Percentiles rank a stretch among this genome's conserved stretches.
Evolutionary conservation across 2,797 vertebrate genomes (phyloP).

Genomic region (Philypnodon macrostomus): DNA sequence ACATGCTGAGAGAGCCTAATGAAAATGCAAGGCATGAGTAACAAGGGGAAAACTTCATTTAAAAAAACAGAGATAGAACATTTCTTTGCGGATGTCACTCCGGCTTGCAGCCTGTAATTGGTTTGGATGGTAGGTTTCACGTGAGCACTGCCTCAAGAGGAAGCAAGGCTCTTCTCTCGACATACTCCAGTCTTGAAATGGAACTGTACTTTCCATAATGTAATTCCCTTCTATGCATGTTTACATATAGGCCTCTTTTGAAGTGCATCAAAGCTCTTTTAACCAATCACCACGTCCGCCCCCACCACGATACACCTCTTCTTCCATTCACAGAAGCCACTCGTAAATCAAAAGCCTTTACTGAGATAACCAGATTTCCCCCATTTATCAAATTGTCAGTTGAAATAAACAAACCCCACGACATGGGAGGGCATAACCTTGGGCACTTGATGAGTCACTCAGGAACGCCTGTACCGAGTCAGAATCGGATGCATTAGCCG

Average conservation of each 20-base stretch:
- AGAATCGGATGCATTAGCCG: conserved; percentile 53
- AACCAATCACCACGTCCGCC: conserved; percentile 12
- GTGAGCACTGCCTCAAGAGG: conserved; percentile 35
- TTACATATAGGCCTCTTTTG: conserved; percentile 22
- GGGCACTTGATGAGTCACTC: conserved; percentile 44
- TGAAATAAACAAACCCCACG: conserved; percentile 43
- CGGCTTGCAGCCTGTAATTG: conserved; percentile 62
- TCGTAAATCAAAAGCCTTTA: conserved; percentile 34
- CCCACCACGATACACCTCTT: conserved; percentile 13
- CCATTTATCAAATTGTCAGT: conserved; percentile 38
- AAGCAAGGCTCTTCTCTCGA: conserved; percentile 28
- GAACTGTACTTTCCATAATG: conserved; percentile 48
- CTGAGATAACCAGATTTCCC: conserved; percentile 30
- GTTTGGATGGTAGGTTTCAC: conserved; percentile 57
- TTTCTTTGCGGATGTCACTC: conserved; percentile 59
- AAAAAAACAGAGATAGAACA: conserved; percentile 69
- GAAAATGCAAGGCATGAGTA: conserved; percentile 66
- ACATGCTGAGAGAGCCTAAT: conserved; percentile 61
- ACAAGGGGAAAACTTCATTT: conserved; percentile 74
- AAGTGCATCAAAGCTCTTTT: conserved; percentile 19
- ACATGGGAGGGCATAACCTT: conserved; percentile 43
- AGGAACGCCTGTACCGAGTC: conserved; percentile 31
- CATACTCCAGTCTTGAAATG: conserved; percentile 37
- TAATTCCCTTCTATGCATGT: conserved; percentile 29
- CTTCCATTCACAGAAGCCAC: conserved; percentile 9